These are phyloP conservation scores for Protaetia brevitarsis DNA, from an alignment of 1,140 invertebrate genomes.

Conservation along the genomic window DNA sequence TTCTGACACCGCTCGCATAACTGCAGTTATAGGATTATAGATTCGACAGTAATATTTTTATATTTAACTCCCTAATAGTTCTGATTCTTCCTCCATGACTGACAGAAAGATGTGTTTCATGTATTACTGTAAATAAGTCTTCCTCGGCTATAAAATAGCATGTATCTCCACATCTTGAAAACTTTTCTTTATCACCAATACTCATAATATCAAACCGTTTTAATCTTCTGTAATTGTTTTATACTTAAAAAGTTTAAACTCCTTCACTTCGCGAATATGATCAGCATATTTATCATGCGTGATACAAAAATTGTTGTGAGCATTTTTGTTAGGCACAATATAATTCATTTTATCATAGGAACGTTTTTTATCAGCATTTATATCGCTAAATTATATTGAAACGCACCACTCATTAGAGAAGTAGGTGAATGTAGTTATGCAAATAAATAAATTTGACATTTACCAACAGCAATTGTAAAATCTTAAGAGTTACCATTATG, in stretches of 20 bases:
- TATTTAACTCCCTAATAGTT: constrained; percentile 4
- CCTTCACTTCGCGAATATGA: not conserved
- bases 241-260: not conserved
- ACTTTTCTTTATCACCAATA: not conserved
- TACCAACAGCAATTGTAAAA: no score
- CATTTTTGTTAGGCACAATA: not conserved
- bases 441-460: no score
- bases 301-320: not conserved
- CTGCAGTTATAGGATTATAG: not conserved
- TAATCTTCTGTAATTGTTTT: not conserved
- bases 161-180: not conserved
- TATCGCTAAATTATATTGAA: not conserved
- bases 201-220: not conserved
- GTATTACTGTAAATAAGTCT: not conserved
- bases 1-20: constrained; percentile 15
- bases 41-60: constrained; percentile 18
- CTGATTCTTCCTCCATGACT: constrained; percentile 6
- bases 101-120: not conserved
- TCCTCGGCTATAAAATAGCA: not conserved
- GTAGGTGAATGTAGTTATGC: no score
- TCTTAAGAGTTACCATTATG: no score
- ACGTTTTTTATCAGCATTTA: not conserved
- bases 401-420: not conserved
- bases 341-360: not conserved
- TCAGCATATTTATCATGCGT: not conserved